Base-by-base conservation (phyloP, 2,888 invertebrate genomes). In the Stenotaenia linearis region DNA sequence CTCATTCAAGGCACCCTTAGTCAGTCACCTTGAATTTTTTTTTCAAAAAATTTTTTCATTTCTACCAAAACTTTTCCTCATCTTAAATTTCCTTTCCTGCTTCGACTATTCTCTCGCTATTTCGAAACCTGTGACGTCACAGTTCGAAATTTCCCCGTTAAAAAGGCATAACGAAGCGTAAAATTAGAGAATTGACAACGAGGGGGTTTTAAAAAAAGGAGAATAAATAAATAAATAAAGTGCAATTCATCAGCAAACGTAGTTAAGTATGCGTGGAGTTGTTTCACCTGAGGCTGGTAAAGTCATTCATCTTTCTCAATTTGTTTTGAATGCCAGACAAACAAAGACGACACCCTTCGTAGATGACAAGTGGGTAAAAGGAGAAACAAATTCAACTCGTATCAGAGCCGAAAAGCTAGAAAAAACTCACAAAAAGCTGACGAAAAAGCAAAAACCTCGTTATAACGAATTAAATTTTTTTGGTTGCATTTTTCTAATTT, bases 241-340 rank as follows among this genome's bases (percentile, higher is more conserved):
- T 25, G 69, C 69, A 69, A 69, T 69, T 69, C 69, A 69, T 69
- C 69, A 69, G 69, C n/a, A 69, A 69, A 69, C 69, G 10, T 69
- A 69, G 69, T 69, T 69, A 69, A 69, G 69, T 69, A 69, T 69
- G 69, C 69, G 69, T 28, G n/a, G 69, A 69, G 69, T 69, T 69
- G 69, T 69, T 69, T 25, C 69, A 69, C 69, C 69, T n/a, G 69
- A 25, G 69, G 69, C 69, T 25, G 69, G 69, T 28, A 69, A 69
- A 69, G 69, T 69, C 69, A 69, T 69, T 69, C 69, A 69, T 69
- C 69, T 69, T 69, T 69, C 69, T 69, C 69, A 69, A 69, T 69
- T 69, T 69, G 69, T 69, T 69, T 69, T 69, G 69, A 69, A 69
- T 69, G 28, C 28, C 69, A 28, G 69, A 69, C 69, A 69, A 69